phyloP scores from a whole-genome alignment of 2,888 invertebrate genomes.

The Phania funesta region DNA sequence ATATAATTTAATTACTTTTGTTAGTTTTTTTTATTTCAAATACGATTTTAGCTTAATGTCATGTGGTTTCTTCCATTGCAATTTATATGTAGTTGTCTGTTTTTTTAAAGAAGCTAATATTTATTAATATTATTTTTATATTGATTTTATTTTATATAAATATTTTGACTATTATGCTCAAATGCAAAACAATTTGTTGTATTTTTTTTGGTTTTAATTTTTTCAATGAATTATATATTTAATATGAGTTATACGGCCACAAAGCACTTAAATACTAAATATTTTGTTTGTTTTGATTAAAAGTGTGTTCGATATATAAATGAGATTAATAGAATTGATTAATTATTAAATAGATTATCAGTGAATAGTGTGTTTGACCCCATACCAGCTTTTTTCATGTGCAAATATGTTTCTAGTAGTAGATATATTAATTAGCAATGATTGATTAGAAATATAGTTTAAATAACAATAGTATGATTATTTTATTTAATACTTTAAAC shows the following conservation, averaged over 20 bases:
- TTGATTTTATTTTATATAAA: slow-evolving; percentile 9
- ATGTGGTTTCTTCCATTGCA: slow-evolving; percentile 70
- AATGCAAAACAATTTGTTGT: slow-evolving; percentile 64
- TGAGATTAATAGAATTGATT: background rate
- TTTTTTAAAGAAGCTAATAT: slow-evolving; percentile 31
- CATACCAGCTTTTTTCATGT: slow-evolving; percentile 78
- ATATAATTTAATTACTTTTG: slow-evolving; percentile 41
- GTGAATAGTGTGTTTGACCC: slow-evolving; percentile 77
- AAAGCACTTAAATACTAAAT: slow-evolving; percentile 66
- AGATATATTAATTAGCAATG: slow-evolving; percentile 8
- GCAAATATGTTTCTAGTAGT: slow-evolving; percentile 49
- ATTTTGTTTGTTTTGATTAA: slow-evolving; percentile 6
- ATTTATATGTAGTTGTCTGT: slow-evolving; percentile 37
- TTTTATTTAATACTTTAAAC: slow-evolving; percentile 39
- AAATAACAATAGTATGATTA: background rate
- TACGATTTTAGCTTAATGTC: slow-evolving; percentile 53
- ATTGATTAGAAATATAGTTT: background rate
- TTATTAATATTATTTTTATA: slow-evolving; percentile 18
- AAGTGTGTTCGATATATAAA: background rate
- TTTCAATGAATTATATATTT: slow-evolving; percentile 28
- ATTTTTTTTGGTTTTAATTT: slow-evolving; percentile 40
- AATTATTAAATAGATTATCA: slow-evolving; percentile 32
- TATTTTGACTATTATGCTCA: slow-evolving; percentile 70
- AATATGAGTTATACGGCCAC: slow-evolving; percentile 63
- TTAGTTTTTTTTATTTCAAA: slow-evolving; percentile 48